Base-by-base conservation (phyloP, 2,888 invertebrate species). In the Balanococcus diminutus region DNA sequence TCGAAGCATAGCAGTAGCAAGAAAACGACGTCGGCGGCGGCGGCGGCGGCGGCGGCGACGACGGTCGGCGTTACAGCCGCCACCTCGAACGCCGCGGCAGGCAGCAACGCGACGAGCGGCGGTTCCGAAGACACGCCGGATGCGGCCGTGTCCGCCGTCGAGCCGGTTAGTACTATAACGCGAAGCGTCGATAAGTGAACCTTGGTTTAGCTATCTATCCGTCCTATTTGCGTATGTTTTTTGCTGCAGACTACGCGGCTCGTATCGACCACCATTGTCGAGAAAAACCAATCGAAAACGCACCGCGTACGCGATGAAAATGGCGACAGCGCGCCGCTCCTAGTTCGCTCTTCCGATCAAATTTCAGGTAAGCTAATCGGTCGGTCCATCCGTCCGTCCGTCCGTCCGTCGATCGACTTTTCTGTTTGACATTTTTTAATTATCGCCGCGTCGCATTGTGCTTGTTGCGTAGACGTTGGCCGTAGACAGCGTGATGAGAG, bases 1-100 rank as follows among this genome's bases (percentile, higher is more conserved):
- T 79, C 87, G 25, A 87, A 87, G 84, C 84, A 56, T 75, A 14
- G 36, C 32, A 42, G 42, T 46, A 67, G 19, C 36, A 42, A 81
- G 14, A 86, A 86, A 31, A 31, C n/a, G 19, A n/a, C 16, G n/a
- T 0, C 32, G 31, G 36, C 16, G n/a, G 9, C 79, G 31, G 36
- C 22, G 11, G 22, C 25, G 25, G 61, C 8, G 8, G 61, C 61
- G 25, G 39, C 32, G 14, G 32, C 32, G 31, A n/a, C 75, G 5
- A 4, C 75, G 28, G 75, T n/a, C 75, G 28, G 16, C 6, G 8
- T 8, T 8, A 8, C 36, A 36, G 36, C 72, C 2, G 11, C 75
- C 32, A 3, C 75, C 32, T 16, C 32, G 2, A 32, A 19, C 39
- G 8, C 11, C 19, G 42, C 36, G 2, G 46, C 14, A 31, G 14